These are phyloP conservation scores for Drosophila quadrilineata DNA, from an alignment of 1,140 invertebrate genomes.

Conservation along the genomic window DNA sequence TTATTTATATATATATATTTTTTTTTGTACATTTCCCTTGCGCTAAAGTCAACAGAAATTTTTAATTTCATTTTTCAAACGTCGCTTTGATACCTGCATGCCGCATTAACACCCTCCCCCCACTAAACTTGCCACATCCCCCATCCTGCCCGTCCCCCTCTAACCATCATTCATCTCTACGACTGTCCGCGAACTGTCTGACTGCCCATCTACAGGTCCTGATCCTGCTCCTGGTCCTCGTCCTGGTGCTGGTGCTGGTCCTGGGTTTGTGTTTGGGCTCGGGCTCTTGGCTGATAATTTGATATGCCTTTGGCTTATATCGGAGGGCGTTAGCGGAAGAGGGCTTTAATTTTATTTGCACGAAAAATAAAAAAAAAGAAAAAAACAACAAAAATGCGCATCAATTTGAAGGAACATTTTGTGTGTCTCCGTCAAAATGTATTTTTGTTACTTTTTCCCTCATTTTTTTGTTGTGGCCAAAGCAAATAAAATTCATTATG, in stretches of 20 bases:
- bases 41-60: slow-evolving; percentile 67
- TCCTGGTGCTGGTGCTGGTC: no score
- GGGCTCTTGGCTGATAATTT: slow-evolving; percentile 70
- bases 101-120: slow-evolving; percentile 74
- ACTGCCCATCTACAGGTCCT: no score
- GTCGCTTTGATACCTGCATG: slow-evolving; percentile 77
- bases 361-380: no score
- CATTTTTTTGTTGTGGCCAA: slow-evolving; percentile 61
- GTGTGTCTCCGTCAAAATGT: slow-evolving; percentile 34
- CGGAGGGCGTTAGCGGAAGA: slow-evolving; percentile 16
- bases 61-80: slow-evolving; percentile 77
- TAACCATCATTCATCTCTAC: slow-evolving; percentile 33
- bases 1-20: no score
- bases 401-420: slow-evolving; percentile 58
- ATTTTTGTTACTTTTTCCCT: slow-evolving; percentile 36
- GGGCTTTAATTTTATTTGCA: slow-evolving; percentile 78
- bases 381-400: slow-evolving; percentile 72
- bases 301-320: slow-evolving; percentile 62
- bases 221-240: no score
- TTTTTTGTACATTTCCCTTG: slow-evolving; percentile 42
- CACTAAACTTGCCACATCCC: no score
- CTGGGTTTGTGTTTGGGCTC: no score
- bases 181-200: slow-evolving; percentile 33
- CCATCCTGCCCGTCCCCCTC: no score
- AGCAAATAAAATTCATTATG: slow-evolving; percentile 81